A percentile compares a stretch with the other conserved stretches of the same genome.
Evolutionary conservation across 2,797 vertebrate species (phyloP).

Genomic region (Sebastes vulpes): DNA sequence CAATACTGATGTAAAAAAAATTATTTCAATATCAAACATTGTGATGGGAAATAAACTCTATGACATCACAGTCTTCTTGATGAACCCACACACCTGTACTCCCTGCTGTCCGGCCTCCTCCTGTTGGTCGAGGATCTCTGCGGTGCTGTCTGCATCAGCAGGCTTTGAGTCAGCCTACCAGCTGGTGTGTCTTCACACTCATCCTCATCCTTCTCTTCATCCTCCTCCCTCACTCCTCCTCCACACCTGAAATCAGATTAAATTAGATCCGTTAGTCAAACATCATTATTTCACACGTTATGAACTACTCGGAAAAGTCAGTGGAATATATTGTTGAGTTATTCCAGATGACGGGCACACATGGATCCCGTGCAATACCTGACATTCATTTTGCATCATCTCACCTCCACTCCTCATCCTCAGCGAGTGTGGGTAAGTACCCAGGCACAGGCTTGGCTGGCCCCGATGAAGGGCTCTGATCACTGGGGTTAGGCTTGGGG

Average conservation of each 20-base stretch:
- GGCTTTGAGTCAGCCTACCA: conserved; percentile 90
- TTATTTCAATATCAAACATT: neutral
- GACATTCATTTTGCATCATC: neutral
- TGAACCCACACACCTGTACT: conserved; percentile 88
- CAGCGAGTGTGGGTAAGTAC: conserved; percentile 92
- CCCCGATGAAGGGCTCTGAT: conserved; percentile 87
- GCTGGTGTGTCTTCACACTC: conserved; percentile 85
- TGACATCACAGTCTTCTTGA: neutral
- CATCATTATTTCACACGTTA: neutral
- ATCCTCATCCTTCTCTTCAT: conserved; percentile 83
- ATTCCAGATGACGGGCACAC: neutral
- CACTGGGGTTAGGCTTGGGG: conserved; percentile 89
- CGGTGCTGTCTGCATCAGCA: conserved; percentile 90
- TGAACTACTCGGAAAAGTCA: neutral
- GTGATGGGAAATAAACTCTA: neutral
- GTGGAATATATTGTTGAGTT: neutral
- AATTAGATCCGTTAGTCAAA: neutral
- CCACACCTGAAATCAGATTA: conserved; percentile 61
- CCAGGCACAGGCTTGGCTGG: conserved; percentile 82
- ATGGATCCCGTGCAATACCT: neutral
- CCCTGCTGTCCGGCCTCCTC: conserved; percentile 89
- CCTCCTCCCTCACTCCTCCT: conserved; percentile 63
- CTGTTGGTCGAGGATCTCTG: conserved; percentile 84
- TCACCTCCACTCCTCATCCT: conserved; percentile 95
- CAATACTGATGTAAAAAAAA: neutral